These are phyloP conservation scores for Vulpes ferrilata DNA, from an alignment of 2,113 vertebrate genomes.

Conservation along the genomic window DNA sequence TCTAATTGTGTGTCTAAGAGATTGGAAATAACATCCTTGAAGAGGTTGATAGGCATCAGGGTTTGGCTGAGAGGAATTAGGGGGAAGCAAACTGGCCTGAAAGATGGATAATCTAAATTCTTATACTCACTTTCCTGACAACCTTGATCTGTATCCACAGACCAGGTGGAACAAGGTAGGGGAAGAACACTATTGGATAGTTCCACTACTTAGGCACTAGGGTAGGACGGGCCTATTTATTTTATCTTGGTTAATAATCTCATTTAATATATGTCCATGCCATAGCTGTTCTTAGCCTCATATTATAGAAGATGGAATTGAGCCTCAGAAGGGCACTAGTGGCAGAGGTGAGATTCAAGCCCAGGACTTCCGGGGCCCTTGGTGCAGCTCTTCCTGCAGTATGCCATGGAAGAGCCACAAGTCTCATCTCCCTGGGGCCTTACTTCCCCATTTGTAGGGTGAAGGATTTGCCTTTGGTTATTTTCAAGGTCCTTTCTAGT, in stretches of 20 bases:
- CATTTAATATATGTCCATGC: background rate
- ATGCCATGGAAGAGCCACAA: too few species aligned
- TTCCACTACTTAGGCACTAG: background rate
- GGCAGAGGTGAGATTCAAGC: background rate
- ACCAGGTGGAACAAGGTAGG: background rate
- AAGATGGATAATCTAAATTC: background rate
- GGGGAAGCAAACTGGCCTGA: background rate
- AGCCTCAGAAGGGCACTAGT: background rate
- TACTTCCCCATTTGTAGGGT: background rate
- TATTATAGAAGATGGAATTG: background rate
- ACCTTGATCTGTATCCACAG: background rate
- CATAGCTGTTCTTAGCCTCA: background rate
- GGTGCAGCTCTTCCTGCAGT: background rate
- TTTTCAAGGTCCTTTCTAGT: background rate
- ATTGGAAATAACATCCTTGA: background rate
- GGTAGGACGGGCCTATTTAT: background rate
- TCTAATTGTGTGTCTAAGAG: background rate
- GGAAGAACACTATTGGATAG: background rate
- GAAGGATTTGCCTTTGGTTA: background rate
- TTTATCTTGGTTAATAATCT: background rate
- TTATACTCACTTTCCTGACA: background rate
- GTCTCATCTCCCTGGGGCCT: background rate
- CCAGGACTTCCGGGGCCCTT: background rate
- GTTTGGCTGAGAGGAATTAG: background rate
- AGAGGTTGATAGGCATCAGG: background rate